Conservation (phyloP, 2,888 invertebrate species). For the Xanthorhoe designata region DNA sequence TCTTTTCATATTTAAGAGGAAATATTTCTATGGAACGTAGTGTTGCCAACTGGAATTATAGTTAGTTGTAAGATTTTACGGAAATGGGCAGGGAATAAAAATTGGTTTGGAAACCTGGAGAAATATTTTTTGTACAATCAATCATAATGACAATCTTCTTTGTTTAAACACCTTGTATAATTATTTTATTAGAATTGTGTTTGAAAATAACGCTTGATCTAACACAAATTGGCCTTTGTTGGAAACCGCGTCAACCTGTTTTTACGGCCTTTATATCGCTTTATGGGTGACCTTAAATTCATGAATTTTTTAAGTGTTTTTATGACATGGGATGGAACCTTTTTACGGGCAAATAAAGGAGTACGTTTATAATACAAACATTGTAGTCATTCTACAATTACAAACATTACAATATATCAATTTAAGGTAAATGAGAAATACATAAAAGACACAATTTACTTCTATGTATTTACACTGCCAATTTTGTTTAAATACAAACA, state of each 20-base stretch:
- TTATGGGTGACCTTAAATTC: conserved; percentile 35
- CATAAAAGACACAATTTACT: too few species aligned
- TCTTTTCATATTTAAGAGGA: conserved; percentile 35
- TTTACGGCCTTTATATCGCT: conserved; percentile 35
- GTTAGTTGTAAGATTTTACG: not conserved
- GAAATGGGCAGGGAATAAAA: not conserved
- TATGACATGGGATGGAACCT: conserved; percentile 18
- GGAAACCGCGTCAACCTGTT: conserved; percentile 16
- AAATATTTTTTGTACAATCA: not conserved
- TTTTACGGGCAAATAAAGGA: conserved; percentile 14
- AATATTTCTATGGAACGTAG: conserved; percentile 32
- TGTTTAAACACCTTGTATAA: not conserved
- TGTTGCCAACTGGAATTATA: conserved; percentile 5
- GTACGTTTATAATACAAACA: not conserved
- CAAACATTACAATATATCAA: not conserved
- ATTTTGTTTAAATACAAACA: not conserved
- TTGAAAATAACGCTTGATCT: not conserved
- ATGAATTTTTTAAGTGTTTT: conserved; percentile 34
- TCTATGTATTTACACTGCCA: not conserved
- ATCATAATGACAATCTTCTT: too few species aligned
- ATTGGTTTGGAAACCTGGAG: not conserved
- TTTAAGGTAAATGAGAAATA: not conserved
- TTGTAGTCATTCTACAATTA: not conserved
- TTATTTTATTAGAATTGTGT: not conserved
- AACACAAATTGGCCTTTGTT: conserved; percentile 15